Conservation (phyloP, 2,797 vertebrate species). For the Sarcophilus harrisii region DNA sequence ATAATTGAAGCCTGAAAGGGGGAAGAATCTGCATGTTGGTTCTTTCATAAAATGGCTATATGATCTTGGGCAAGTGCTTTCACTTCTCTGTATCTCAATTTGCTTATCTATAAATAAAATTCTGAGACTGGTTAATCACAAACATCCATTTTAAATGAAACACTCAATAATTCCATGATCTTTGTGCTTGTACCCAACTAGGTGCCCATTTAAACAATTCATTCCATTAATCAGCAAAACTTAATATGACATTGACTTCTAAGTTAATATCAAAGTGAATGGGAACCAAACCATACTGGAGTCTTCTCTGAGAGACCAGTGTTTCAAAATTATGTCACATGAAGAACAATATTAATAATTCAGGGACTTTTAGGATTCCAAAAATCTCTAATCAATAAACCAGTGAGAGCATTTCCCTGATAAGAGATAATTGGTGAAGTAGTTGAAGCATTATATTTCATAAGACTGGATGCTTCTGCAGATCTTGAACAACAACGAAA, state of each 20-base stretch:
- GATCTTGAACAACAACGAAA: conserved; percentile 53
- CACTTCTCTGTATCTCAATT: not conserved
- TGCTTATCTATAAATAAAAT: not conserved
- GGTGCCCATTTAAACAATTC: conserved; percentile 56
- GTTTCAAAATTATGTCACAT: not conserved
- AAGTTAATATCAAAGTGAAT: conserved; percentile 59
- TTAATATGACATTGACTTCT: not conserved
- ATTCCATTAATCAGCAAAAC: conserved; percentile 21
- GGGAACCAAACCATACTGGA: not conserved
- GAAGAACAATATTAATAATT: not conserved
- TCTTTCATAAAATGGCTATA: not conserved
- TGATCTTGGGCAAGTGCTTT: not conserved
- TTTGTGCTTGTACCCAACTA: conserved; percentile 53
- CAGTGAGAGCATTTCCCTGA: not conserved
- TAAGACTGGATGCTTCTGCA: conserved; percentile 31
- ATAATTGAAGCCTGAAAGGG: not conserved
- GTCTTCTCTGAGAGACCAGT: not conserved
- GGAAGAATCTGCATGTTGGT: not conserved
- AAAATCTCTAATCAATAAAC: not conserved
- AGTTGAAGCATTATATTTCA: not conserved
- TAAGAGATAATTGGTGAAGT: conserved; percentile 20
- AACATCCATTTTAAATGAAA: not conserved
- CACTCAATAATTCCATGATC: conserved; percentile 21
- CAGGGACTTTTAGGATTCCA: not conserved
- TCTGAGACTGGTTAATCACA: not conserved